phyloP scores from a whole-genome alignment of 2,797 vertebrate species.

The Hemitrygon akajei region DNA sequence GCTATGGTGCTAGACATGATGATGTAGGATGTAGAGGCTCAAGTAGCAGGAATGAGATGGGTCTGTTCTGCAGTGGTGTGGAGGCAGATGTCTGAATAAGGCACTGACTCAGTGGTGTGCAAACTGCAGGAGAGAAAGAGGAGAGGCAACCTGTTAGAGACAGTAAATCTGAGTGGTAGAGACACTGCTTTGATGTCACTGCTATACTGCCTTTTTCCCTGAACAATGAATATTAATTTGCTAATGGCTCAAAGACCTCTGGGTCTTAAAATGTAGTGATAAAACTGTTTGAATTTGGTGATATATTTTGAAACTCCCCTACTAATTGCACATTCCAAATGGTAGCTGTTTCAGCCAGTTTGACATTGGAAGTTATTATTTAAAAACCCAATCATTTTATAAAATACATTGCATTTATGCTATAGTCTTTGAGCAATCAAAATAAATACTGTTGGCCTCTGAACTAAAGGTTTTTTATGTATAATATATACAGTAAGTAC shows the following conservation, averaged over 20 bases:
- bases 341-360: not conserved
- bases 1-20: conserved; percentile 34
- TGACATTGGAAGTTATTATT: not conserved
- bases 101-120: conserved; percentile 6
- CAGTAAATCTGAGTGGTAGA: conserved; percentile 6
- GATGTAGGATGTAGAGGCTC: conserved; percentile 14
- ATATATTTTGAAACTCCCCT: not conserved
- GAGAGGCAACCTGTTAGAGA: conserved; percentile 14
- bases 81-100: conserved; percentile 34
- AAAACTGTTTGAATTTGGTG: not conserved
- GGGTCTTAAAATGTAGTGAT: not conserved
- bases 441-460: not conserved
- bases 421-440: conserved; percentile 1
- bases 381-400: not conserved
- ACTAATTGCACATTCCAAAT: conserved; percentile 30
- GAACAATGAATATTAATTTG: conserved; percentile 33
- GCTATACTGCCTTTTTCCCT: conserved; percentile 21
- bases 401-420: not conserved
- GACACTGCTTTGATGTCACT: conserved; percentile 26
- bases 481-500: not conserved
- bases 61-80: conserved; percentile 32
- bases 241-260: not conserved
- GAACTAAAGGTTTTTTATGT: not conserved
- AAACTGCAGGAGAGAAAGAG: not conserved
- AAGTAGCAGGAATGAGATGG: conserved; percentile 24